Base-by-base conservation (phyloP, 2,888 invertebrate species). In the Lepidocyrtinus sp. region DNA sequence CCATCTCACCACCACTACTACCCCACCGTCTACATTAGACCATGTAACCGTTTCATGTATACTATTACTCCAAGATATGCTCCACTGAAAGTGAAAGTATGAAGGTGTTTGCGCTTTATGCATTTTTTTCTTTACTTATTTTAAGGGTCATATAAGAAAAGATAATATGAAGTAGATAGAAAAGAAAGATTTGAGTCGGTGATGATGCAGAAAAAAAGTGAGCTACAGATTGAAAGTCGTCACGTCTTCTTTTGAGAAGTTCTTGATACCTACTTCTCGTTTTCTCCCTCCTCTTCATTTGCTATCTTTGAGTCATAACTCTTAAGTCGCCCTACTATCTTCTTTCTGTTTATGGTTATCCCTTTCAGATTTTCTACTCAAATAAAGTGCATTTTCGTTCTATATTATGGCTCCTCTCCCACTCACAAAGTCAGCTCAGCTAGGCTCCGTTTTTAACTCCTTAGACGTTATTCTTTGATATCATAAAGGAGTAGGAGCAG, bases 271-370 rank as follows among this genome's bases (percentile, higher is more conserved):
- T 36, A 21, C 36, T 36, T 68, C n/a, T 46, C 17, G 5, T 25
- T 24, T 55, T 19, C 69, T 55, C 69, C 50, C 9, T n/a, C 21
- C 50, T 22, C 55, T 50, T 27, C 74, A 7, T 67, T 22, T 68
- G 15, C 55, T 65, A 67, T 77, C 76, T 17, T n/a, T 27, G 17
- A 45, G 70, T 77, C 77, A 62, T 77, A 77, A 77, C 72, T 77
- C 76, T 76, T 70, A 76, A 70, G 71, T 70, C 59, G 25, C 68
- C 63, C 59, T 36, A 7, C 36, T 69, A 72, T 75, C 64, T 61
- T 59, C 45, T 21, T 1, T 72, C 45, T 64, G 46, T 77, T 77
- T 77, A 77, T 77, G 72, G 72, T 77, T 77, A 77, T 77, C 77
- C 77, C 77, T 72, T 71, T 77, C 72, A 65, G 76, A 69, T 71